These are phyloP conservation scores for Anticlea derivata DNA, from an alignment of 2,888 invertebrate species.

Conservation along the genomic window DNA sequence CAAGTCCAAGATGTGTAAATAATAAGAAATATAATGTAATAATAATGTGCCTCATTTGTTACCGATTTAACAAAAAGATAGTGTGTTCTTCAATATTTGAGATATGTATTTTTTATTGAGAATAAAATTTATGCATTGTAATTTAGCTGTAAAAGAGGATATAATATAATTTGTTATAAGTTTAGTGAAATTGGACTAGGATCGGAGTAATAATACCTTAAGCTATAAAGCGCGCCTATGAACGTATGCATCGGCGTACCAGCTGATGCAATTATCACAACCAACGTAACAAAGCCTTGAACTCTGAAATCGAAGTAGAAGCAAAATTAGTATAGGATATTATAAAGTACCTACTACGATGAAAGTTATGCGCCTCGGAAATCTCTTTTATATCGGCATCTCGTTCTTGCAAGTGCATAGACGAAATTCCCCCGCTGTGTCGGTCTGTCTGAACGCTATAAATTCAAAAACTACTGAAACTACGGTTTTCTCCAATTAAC, in stretches of 20 bases:
- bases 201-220: constrained; percentile 15
- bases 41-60: constrained; percentile 81
- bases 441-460: no score
- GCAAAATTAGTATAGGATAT: no score
- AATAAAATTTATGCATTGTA: constrained; percentile 78
- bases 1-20: constrained; percentile 52
- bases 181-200: constrained; percentile 23
- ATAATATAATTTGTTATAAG: constrained; percentile 82
- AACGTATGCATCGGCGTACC: neutral
- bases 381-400: no score
- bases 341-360: no score
- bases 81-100: constrained; percentile 78
- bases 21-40: constrained; percentile 52
- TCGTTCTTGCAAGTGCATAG: no score
- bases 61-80: constrained; percentile 74
- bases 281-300: no score
- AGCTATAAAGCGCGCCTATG: neutral
- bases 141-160: constrained; percentile 77
- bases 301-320: no score
- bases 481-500: no score
- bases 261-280: no score
- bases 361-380: no score
- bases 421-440: no score
- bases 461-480: no score
- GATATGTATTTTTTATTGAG: constrained; percentile 78